phyloP scores from a whole-genome alignment of 64 coral and sea anemone genomes.

The Platygyra sinensis region DNA sequence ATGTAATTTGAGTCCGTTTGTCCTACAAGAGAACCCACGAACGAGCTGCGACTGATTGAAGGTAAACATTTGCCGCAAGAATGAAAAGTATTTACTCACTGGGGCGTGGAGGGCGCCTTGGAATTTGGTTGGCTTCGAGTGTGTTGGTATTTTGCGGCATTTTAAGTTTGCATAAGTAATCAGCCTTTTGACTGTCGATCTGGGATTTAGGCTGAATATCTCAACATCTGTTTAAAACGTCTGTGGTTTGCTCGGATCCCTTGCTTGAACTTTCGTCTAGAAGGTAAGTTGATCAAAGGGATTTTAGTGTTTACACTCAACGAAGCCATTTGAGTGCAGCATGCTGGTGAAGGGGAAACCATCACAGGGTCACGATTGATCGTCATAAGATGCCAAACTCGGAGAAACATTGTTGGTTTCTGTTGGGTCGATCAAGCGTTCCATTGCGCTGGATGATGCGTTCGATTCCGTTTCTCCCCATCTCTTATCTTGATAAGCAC shows the following conservation, averaged over 20 bases:
- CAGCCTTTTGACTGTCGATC: conserved; percentile 8
- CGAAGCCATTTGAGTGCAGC: not conserved
- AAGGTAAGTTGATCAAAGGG: not conserved
- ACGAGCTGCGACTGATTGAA: not conserved
- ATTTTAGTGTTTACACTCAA: not conserved
- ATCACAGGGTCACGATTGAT: conserved; percentile 18
- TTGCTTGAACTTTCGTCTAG: not conserved
- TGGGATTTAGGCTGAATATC: not conserved
- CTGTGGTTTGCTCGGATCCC: not conserved
- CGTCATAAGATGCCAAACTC: not conserved
- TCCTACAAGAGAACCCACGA: not conserved
- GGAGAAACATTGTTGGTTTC: not conserved
- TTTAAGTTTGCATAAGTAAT: conserved; percentile 70
- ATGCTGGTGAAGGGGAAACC: not conserved
- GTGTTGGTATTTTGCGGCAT: conserved; percentile 48
- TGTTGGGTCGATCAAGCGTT: conserved; percentile 23
- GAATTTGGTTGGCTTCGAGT: conserved; percentile 51
- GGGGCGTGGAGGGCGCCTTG: conserved; percentile 66
- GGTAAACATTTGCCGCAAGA: conserved; percentile 28
- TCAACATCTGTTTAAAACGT: not conserved
- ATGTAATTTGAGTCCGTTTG: not conserved
- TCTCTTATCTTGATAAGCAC: not conserved
- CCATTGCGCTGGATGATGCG: not conserved
- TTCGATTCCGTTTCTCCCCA: not conserved
- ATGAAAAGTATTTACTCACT: conserved; percentile 67